These are phyloP conservation scores for Melanotaenia trifasciata DNA, from an alignment of 2,797 vertebrate species.

Conservation along the genomic window DNA sequence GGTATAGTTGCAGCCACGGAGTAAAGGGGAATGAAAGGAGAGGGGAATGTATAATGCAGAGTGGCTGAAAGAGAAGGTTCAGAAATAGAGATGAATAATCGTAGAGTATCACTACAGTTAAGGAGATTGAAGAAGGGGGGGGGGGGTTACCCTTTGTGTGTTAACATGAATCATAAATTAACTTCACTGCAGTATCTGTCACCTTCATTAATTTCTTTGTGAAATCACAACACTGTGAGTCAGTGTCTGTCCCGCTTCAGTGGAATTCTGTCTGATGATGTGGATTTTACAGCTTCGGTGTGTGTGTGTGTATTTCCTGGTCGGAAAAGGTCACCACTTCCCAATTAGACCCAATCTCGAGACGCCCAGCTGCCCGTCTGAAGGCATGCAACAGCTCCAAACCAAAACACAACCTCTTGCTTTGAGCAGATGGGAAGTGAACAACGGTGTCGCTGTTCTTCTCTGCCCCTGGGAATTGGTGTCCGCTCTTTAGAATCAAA, in stretches of 20 bases:
- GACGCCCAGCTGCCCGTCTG: conserved; percentile 31
- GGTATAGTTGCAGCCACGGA: not conserved
- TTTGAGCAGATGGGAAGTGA: conserved; percentile 35
- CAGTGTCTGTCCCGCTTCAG: conserved; percentile 32
- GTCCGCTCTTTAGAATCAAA: conserved; percentile 38
- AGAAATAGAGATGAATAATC: conserved; percentile 18
- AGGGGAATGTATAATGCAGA: conserved; percentile 6
- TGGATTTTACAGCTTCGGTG: conserved; percentile 48
- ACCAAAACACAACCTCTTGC: conserved; percentile 39
- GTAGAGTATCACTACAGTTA: not conserved
- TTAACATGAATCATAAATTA: conserved; percentile 59
- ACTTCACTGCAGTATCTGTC: conserved; percentile 37
- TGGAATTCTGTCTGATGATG: conserved; percentile 47
- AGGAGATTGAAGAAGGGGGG: not conserved
- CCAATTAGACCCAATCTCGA: conserved; percentile 69
- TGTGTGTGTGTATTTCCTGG: conserved; percentile 43
- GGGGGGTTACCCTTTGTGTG: conserved; percentile 41
- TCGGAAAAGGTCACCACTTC: conserved; percentile 67
- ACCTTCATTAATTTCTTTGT: conserved; percentile 65
- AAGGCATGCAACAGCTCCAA: conserved; percentile 32
- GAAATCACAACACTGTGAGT: conserved; percentile 46
- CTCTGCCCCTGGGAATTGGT: conserved; percentile 45
- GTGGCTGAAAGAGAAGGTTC: conserved; percentile 8
- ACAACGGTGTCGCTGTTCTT: conserved; percentile 8
- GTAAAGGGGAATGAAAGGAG: not conserved